Evolutionary conservation across 2,797 vertebrate genomes (phyloP).

Genomic region (Picus viridis): DNA sequence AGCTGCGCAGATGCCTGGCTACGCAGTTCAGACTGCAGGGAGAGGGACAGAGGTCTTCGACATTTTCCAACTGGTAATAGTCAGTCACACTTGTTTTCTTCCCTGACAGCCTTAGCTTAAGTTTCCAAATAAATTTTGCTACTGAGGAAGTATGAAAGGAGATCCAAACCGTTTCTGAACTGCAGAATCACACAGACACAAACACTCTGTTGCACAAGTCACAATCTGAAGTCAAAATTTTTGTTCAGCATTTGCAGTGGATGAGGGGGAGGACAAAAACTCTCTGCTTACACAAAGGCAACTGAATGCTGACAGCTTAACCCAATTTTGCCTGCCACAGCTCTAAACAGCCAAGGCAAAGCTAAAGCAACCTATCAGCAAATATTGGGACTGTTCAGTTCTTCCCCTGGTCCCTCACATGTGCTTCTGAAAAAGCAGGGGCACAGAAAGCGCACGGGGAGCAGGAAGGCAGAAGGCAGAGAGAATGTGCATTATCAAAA

Average conservation of each 20-base stretch:
- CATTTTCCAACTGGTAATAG: not conserved
- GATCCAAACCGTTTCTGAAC: not conserved
- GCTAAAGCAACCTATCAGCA: not conserved
- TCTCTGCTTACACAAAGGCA: not conserved
- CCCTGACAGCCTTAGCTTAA: not conserved
- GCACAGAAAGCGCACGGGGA: not conserved
- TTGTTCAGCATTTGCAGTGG: not conserved
- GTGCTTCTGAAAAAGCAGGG: not conserved
- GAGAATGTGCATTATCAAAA: constrained; percentile 71
- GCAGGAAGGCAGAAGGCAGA: constrained; percentile 51
- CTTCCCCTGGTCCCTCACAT: not conserved
- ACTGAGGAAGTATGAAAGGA: not conserved
- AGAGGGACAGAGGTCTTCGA: not conserved
- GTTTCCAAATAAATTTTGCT: constrained; percentile 21
- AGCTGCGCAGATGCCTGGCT: not conserved
- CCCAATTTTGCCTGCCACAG: not conserved
- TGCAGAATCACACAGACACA: not conserved
- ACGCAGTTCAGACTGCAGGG: not conserved
- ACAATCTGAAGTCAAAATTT: not conserved
- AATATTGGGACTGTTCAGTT: accelerated
- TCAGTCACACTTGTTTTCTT: not conserved
- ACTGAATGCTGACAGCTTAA: not conserved
- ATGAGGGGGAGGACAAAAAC: not conserved
- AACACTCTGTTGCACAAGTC: not conserved
- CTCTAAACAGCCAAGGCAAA: not conserved